Evolutionary conservation across 2,888 invertebrate genomes (phyloP), one percentile per base, ranked within the genome.

Genomic region (Vanessa cardui): DNA sequence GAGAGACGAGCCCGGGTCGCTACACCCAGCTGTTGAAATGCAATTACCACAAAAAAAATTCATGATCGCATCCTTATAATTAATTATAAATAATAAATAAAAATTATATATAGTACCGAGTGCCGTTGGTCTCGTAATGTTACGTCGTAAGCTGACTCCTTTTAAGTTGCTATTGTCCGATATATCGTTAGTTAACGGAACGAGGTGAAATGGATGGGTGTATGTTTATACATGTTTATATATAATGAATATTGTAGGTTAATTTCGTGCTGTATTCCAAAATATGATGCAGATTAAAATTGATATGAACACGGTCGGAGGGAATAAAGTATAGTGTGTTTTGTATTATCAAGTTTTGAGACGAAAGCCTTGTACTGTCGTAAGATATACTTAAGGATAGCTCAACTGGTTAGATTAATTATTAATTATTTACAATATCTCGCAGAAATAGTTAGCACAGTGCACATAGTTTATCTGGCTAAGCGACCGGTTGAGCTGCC

Each of bases 161-260:
- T 73, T 81, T 90, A 83, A 85, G 87, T 89, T 89, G 88, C 90
- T 83, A 85, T 75, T 82, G 86, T 87, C 86, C 83, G 80, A 12
- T 54, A 16, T 81, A 80, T 79, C 80, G 81, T 79, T 85, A 83
- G 81, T 83, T 74, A 74, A 39, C 39, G 81, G 79, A 78, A 78
- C 76, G 78, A 77, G 80, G 84, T 83, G 86, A 81, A 84, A 84
- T 86, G 89, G 83, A 87, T 84, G 88, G 85, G 84, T 88, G 90
- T 88, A 87, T 87, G 88, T 90, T 87, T 89, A 89, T 89, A 89
- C 86, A 87, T 88, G 86, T 90, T 87, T 91, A 90, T 90, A 89
- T 90, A 89, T 90, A 89, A 88, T 88, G 89, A 89, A 84, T 90
- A 90, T 89, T 79, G 82, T 92, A 92, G 90, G 89, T 89, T 92